Evolutionary conservation across 2,888 invertebrate genomes (phyloP), one percentile per base, ranked within the genome.

Genomic region (Enoplolaimus lenunculus): DNA sequence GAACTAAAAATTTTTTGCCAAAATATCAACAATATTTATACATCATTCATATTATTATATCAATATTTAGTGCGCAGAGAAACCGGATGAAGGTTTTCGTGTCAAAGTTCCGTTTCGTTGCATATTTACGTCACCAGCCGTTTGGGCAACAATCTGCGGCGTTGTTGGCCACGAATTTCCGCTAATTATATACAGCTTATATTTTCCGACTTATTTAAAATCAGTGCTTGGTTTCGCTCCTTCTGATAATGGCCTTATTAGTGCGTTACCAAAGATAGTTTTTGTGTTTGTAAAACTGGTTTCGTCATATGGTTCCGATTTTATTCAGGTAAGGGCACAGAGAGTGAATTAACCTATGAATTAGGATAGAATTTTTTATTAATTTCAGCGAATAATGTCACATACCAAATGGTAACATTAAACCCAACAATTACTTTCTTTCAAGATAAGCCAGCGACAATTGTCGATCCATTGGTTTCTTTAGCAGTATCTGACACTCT

Each of bases 181-280:
- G 3, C 73, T 74, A 33, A 74, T 76, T 2, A 71, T 78, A 26
- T 71, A 77, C 21, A 74, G 74, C 71, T 73, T 74, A 29, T 78
- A 75, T 68, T 72, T 78, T 1, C 78, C 78, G 1, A 72, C 74
- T 21, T 78, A 76, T 64, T 73, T 77, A 69, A 76, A 76, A 65
- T 77, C 78, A 45, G 73, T 75, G 29, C 33, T 75, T 35, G 60
- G 64, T 29, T 68, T 74, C 13, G 57, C 72, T 68, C 29, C 75
- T 16, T 70, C 68, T 2, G 35, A 71, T 28, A 68, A 68, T 57
- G 68, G 68, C 3, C 2, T 30, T 2, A 28, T 57, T 33, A 60
- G 57, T n/a, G 68, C 68, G 21, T 57, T 68, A 57, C 70, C 70
- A n/a, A 34, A 30, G 7, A 34, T 34, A 16, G n/a, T 31, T 3